Evolutionary conservation across 2,797 vertebrate genomes (phyloP).

Genomic region (Lemur catta): DNA sequence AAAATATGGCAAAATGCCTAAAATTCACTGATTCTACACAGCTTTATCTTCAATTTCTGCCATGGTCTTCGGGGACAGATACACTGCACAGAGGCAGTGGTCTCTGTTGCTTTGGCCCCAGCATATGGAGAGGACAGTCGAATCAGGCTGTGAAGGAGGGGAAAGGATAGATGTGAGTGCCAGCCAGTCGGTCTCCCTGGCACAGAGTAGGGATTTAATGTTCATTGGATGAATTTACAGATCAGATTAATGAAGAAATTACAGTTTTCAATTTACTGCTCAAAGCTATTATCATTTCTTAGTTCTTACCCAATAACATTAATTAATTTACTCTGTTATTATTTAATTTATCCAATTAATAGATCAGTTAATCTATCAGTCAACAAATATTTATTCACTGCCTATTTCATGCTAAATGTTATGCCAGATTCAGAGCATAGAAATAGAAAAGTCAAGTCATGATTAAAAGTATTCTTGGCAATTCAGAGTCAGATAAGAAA

Average conservation of each 20-base stretch:
- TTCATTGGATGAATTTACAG: background rate
- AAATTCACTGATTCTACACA: background rate
- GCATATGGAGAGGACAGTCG: background rate
- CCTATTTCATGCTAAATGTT: background rate
- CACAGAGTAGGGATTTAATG: background rate
- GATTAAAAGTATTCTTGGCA: background rate
- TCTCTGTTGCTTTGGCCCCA: background rate
- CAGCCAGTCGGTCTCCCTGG: background rate
- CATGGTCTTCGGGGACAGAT: background rate
- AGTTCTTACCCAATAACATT: background rate
- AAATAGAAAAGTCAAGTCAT: background rate
- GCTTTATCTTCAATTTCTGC: background rate
- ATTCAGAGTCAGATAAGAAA: background rate
- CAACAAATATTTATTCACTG: background rate
- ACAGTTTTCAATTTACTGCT: background rate
- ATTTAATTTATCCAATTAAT: background rate
- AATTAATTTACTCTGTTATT: background rate
- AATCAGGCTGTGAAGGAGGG: background rate
- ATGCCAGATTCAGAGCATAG: background rate
- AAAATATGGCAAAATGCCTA: background rate
- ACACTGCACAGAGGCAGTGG: rapidly evolving
- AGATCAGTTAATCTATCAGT: background rate
- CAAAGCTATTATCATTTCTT: background rate
- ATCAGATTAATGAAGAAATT: background rate
- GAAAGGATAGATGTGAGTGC: background rate